Evolutionary conservation across 2,113 vertebrate species (phyloP).

Genomic region (Fregetta grallaria): DNA sequence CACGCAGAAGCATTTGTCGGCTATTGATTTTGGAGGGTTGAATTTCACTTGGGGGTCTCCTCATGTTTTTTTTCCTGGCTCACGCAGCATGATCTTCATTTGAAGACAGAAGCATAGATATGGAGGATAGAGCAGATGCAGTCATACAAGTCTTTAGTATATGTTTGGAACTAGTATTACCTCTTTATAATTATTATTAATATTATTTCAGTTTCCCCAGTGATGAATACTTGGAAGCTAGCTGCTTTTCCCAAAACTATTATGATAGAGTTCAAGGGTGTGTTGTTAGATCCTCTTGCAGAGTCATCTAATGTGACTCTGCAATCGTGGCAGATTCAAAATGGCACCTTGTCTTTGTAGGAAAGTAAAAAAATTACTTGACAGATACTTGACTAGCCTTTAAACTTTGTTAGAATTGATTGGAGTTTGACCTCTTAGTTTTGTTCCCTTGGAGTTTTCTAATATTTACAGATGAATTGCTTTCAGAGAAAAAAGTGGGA

Average conservation of each 20-base stretch:
- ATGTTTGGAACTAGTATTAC: background rate
- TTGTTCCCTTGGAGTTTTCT: background rate
- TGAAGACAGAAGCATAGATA: background rate
- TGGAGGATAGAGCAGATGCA: background rate
- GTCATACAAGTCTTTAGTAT: background rate
- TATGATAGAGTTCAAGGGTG: fast-evolving
- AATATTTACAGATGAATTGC: background rate
- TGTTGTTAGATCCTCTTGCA: background rate
- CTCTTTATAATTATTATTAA: background rate
- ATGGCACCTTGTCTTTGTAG: background rate
- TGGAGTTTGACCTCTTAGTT: background rate
- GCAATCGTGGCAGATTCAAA: background rate
- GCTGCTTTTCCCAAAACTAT: background rate
- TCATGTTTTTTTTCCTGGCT: background rate
- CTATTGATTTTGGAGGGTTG: background rate
- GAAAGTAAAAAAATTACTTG: background rate
- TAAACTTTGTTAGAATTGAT: background rate
- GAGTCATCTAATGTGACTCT: background rate
- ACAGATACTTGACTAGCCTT: background rate
- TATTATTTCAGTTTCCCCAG: background rate
- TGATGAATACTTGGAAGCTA: background rate
- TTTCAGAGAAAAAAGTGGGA: background rate
- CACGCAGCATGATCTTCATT: background rate
- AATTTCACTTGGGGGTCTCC: background rate
- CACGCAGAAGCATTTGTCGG: background rate